A percentile compares a stretch with the other conserved stretches of the same genome.
These are phyloP conservation scores for Synergus laeviventris DNA, from an alignment of 2,888 invertebrate species.

Conservation along the genomic window DNA sequence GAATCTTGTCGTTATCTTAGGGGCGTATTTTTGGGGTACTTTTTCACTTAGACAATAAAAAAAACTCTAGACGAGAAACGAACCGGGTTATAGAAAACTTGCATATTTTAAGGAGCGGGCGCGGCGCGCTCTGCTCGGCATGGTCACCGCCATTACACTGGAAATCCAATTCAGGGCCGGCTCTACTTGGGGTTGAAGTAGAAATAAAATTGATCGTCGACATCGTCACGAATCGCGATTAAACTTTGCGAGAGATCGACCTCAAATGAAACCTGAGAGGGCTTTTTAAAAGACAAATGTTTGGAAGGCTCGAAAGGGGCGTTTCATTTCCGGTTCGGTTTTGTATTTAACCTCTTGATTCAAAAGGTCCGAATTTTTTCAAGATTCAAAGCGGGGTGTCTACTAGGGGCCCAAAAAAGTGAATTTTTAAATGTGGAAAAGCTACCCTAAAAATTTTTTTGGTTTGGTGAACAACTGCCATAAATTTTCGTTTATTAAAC, in stretches of 20 bases:
- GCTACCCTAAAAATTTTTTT: too few relatives aligned
- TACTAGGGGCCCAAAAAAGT: too few relatives aligned
- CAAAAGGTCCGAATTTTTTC: too few relatives aligned
- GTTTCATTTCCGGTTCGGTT: background rate
- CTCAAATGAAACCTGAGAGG: constrained; percentile 14
- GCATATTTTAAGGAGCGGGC: constrained; percentile 62
- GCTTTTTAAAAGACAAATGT: background rate
- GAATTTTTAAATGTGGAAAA: too few relatives aligned
- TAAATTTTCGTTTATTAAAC: too few relatives aligned
- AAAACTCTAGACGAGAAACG: background rate
- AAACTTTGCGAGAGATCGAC: constrained; percentile 26
- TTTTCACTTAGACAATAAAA: background rate
- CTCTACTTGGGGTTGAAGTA: constrained; percentile 45
- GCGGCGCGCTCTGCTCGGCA: constrained; percentile 72
- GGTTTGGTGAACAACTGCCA: too few relatives aligned
- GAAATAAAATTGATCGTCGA: constrained; percentile 25
- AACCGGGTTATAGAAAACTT: constrained; percentile 6
- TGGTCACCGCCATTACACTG: constrained; percentile 73
- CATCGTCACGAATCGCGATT: constrained; percentile 1
- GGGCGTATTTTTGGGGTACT: background rate
- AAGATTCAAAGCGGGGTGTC: too few relatives aligned
- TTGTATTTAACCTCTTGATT: background rate
- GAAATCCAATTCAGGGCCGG: constrained; percentile 64
- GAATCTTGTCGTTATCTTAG: background rate
- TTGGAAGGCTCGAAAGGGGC: background rate